Evolutionary conservation across 2,113 vertebrate genomes (phyloP).

Genomic region (Nothocercus nigrocapillus): DNA sequence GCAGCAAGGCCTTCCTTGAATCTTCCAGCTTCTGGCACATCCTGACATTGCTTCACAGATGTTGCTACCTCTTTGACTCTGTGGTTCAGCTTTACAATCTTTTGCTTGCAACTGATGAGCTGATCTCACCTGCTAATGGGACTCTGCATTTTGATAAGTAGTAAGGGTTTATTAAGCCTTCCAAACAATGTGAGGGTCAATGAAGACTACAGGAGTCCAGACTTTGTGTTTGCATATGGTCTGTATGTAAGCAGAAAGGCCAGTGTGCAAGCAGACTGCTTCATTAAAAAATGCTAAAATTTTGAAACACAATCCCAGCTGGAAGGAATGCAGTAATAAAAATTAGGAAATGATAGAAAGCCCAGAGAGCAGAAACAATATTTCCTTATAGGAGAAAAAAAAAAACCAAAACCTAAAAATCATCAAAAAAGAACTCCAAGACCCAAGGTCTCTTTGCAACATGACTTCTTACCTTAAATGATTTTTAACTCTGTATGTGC

Average conservation of each 20-base stretch:
- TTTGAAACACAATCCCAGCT: accelerated
- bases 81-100: not conserved
- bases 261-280: accelerated
- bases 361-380: not conserved
- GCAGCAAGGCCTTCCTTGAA: not conserved
- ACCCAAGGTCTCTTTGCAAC: not conserved
- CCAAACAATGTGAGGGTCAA: not conserved
- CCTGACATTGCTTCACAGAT: not conserved
- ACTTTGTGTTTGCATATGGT: not conserved
- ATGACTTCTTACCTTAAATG: not conserved
- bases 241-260: not conserved
- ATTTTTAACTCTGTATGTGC: not conserved
- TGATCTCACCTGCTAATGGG: not conserved
- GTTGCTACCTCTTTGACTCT: not conserved
- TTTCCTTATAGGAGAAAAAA: not conserved
- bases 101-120: not conserved
- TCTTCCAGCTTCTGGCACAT: not conserved
- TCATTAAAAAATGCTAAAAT: not conserved
- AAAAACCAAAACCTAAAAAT: accelerated
- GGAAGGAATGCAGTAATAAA: not conserved
- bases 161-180: not conserved
- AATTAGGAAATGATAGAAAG: not conserved
- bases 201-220: not conserved
- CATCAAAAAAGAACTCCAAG: not conserved
- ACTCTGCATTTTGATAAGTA: not conserved